Base-by-base conservation (phyloP, 2,797 vertebrate species). In the Cheirogaleus major region DNA sequence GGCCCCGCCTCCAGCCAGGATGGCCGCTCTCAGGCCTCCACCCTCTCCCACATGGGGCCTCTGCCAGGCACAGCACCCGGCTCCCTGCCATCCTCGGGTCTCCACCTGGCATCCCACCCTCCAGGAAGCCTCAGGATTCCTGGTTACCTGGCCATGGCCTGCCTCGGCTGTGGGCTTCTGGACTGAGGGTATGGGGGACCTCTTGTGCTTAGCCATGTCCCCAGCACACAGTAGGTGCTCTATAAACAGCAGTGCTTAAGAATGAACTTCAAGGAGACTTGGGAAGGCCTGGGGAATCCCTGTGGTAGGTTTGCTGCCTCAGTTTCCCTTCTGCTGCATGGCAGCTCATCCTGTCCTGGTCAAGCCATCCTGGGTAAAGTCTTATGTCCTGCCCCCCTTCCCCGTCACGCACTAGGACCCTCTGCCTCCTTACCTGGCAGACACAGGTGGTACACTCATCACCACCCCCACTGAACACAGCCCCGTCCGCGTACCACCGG, bases 401-500 rank as follows among this genome's bases (percentile, higher is more conserved):
- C 82, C 81, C 10, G 0, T n/a, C 63, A 1, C 48, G 69, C 78
- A 52, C 25, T 38, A n/a, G 69, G 50, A 25, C 7, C 8, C 55
- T 63, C 48, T 35, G 41, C n/a, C 59, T 30, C 35, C 98, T 38
- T 97, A 99, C 99, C 98, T 97, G 98, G 97, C 99, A 99, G 89
- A 98, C 2, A 5, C 99, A 99, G 86, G 95, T 98, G 85, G 98
- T 99, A 23, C 99, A 99, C 30, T 98, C 97, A 0, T 98, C 98
- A 35, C 97, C 98, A 3, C 98, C 98, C 48, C 97, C 96, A 89
- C 97, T 98, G 98, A 99, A 99, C 30, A 88, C 98, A 2, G 98
- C 95, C 4, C 99, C 99, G 0, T 99, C 98, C 0, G 90, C 5
- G 0, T 99, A 99, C 0, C 93, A 98, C 22, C 0, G 98, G 17